A percentile compares a stretch with the other conserved stretches of the same genome.
Evolutionary conservation across 2,888 invertebrate species (phyloP).

Genomic region (Antitype chi): DNA sequence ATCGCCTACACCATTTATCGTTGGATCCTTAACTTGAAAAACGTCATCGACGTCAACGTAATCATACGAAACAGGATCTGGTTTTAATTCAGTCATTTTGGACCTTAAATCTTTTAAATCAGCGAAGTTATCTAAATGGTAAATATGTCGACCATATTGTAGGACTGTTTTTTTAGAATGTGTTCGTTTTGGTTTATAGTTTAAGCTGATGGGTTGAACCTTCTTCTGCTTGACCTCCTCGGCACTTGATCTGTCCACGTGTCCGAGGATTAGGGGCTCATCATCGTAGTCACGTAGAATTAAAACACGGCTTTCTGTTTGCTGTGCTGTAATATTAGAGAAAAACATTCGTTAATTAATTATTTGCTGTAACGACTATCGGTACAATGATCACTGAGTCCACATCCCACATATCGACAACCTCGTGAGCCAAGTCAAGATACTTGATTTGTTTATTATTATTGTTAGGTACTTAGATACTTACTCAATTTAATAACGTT

Average conservation of each 20-base stretch:
- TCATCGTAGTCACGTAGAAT: slow-evolving; percentile 5
- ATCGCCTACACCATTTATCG: slow-evolving; percentile 47
- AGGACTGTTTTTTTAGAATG: neutral
- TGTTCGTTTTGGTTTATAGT: neutral
- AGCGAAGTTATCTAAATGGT: slow-evolving; percentile 15
- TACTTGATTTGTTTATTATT: no score
- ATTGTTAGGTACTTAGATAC: no score
- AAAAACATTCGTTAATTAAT: neutral
- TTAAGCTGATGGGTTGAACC: rapidly evolving
- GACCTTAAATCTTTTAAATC: slow-evolving; percentile 4
- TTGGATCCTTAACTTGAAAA: neutral
- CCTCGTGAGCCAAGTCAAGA: no score
- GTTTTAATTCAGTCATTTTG: neutral
- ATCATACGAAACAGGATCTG: slow-evolving; percentile 49
- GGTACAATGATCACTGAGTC: no score
- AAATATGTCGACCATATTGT: slow-evolving; percentile 28
- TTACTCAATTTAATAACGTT: no score
- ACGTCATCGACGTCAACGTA: slow-evolving; percentile 63
- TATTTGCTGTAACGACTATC: no score
- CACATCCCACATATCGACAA: no score
- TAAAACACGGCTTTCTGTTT: slow-evolving; percentile 22
- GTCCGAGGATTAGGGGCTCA: neutral
- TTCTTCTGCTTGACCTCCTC: neutral
- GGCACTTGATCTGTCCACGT: rapidly evolving
- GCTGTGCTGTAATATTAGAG: slow-evolving; percentile 30